A percentile compares a stretch with the other conserved stretches of the same genome.
Evolutionary conservation across 2,113 vertebrate genomes (phyloP).

Genomic region (Pavo muticus): DNA sequence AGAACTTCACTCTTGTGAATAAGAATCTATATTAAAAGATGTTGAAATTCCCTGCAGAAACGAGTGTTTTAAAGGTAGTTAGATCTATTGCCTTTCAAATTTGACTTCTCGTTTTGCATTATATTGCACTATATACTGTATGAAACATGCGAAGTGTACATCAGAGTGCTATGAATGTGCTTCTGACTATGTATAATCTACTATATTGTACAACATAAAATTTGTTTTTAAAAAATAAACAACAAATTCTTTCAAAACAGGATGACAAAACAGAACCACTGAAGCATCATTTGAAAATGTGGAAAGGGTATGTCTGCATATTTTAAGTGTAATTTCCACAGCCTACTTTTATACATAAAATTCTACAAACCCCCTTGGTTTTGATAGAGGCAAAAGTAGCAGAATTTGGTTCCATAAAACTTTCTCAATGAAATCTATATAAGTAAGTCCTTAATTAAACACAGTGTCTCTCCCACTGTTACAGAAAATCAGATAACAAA

Average conservation of each 20-base stretch:
- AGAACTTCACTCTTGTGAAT: not conserved
- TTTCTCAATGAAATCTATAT: not conserved
- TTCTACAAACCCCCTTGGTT: not conserved
- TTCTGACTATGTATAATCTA: not conserved
- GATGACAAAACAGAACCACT: not conserved
- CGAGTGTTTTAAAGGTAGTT: not conserved
- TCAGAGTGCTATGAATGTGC: not conserved
- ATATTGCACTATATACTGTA: not conserved
- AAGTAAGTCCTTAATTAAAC: constrained; percentile 39
- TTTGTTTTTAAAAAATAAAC: not conserved
- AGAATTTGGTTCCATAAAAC: not conserved
- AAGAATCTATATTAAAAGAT: not conserved
- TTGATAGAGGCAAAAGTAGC: not conserved
- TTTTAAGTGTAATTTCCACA: not conserved
- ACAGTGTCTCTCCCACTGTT: not conserved
- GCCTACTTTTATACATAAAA: not conserved
- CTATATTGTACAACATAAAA: not conserved
- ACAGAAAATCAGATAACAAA: constrained; percentile 24
- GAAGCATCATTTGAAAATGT: not conserved
- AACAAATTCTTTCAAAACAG: not conserved
- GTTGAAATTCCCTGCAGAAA: not conserved
- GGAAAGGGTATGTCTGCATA: not conserved
- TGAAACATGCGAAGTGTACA: not conserved
- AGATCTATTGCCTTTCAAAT: not conserved
- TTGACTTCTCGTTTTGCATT: not conserved